Conservation (phyloP, 1,140 invertebrate genomes). For the Adelges cooleyi region DNA sequence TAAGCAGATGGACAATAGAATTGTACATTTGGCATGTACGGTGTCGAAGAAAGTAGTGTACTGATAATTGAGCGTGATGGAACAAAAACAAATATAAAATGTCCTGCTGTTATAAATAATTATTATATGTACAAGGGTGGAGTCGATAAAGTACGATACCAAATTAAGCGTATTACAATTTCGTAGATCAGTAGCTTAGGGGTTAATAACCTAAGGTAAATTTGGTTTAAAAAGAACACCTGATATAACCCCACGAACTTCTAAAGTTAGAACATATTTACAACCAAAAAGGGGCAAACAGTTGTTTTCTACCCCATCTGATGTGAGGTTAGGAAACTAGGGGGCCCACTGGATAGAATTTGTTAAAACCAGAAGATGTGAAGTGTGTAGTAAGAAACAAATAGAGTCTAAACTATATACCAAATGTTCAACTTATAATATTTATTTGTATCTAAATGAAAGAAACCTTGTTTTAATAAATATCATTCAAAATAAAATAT, state of each 20-base stretch:
- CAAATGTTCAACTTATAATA: too few relatives aligned
- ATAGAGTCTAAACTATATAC: background rate
- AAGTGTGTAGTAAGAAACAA: conserved; percentile 1
- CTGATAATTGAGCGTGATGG: conserved; percentile 3
- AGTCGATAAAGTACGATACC: conserved; percentile 36
- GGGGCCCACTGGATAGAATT: background rate
- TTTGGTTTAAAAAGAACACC: background rate
- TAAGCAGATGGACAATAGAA: background rate
- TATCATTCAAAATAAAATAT: too few relatives aligned
- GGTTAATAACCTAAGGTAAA: background rate
- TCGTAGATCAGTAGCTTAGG: background rate
- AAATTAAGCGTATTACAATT: background rate
- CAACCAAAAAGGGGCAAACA: background rate
- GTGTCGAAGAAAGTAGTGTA: background rate
- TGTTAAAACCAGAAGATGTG: background rate
- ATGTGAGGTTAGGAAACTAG: background rate
- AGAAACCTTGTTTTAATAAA: too few relatives aligned
- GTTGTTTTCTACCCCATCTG: background rate
- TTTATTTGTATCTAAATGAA: too few relatives aligned
- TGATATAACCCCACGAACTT: background rate
- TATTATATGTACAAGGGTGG: conserved; percentile 39
- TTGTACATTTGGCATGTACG: background rate
- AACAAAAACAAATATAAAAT: background rate
- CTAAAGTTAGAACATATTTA: background rate
- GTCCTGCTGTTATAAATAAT: conserved; percentile 32